These are phyloP conservation scores for Ameiurus melas DNA, from an alignment of 2,113 vertebrate genomes.

Conservation along the genomic window DNA sequence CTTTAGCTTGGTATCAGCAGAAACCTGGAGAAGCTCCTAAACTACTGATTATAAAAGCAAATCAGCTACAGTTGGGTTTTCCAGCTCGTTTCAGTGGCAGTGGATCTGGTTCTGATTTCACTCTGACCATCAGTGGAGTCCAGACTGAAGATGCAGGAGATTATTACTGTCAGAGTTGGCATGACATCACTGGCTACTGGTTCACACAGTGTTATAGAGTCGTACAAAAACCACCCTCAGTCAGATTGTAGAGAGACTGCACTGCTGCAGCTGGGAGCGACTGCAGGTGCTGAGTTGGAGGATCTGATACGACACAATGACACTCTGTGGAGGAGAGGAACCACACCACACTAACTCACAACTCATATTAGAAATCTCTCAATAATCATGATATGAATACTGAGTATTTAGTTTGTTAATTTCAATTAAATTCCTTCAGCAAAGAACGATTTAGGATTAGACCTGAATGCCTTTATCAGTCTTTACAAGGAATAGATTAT, in stretches of 20 bases:
- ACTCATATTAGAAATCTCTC: too few relatives aligned
- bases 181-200: neutral
- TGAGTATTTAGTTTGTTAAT: too few relatives aligned
- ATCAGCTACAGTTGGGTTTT: neutral
- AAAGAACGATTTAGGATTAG: too few relatives aligned
- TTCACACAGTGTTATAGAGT: conserved; percentile 56
- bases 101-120: conserved; percentile 56
- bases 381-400: too few relatives aligned
- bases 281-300: conserved; percentile 10
- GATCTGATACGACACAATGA: conserved; percentile 31
- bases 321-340: too few relatives aligned
- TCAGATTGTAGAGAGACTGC: conserved; percentile 1
- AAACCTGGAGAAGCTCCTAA: conserved; percentile 64
- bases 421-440: too few relatives aligned
- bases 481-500: too few relatives aligned
- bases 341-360: too few relatives aligned
- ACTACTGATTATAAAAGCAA: conserved; percentile 38
- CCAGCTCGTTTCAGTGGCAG: conserved; percentile 62
- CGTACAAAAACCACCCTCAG: conserved; percentile 1
- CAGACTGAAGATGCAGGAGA: conserved; percentile 44
- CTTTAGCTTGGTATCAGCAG: conserved; percentile 65
- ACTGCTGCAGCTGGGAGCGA: neutral
- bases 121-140: conserved; percentile 42
- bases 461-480: too few relatives aligned
- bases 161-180: conserved; percentile 52